Evolutionary conservation across 1,140 invertebrate species (phyloP), one percentile per base, ranked within the genome.

Genomic region (Trichonephila clavipes): DNA sequence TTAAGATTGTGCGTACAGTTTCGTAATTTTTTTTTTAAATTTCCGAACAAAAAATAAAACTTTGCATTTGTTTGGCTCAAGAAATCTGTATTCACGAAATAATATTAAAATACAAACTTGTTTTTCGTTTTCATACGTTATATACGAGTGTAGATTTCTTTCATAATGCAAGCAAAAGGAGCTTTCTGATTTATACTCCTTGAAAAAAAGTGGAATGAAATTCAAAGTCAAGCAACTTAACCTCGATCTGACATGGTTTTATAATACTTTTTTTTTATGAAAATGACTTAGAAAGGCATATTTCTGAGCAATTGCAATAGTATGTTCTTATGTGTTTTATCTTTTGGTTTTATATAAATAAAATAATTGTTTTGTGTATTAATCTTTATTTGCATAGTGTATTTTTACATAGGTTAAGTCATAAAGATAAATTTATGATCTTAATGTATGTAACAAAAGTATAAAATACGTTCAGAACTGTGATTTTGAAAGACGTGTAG

Each of bases 11-110:
- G 24, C 61, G 28, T 40, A 87, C 16, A 62, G 85, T 87, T 87
- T 87, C 19, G 58, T 40, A 87, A 44, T 24, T 44, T 87, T 87
- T 87, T 59, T 64, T 62, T 62, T 18, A 87, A 28, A 62, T 87
- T 87, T 87, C 58, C 58, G 51, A 61, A 62, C 16, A 21, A 87
- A 87, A 87, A 87, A 28, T 87, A 87, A 87, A 87, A 34, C 24
- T 87, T 64, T 51, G 64, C 61, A 61, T 87, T 87, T 87, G 85
- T 87, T 87, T 87, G 85, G 64, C 59, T 34, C 59, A 24, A 64
- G 28, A n/a, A 87, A 87, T 87, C 85, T 87, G 59, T 28, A 87
- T 87, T 87, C 85, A 87, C 44, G n/a, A 59, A 87, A 87, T 87
- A 87, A 87, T 87, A 87, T 87, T 87, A 87, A 87, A 87, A 62